These are phyloP conservation scores for Rhizomys pruinosus DNA, from an alignment of 2,113 vertebrate genomes.

Conservation along the genomic window DNA sequence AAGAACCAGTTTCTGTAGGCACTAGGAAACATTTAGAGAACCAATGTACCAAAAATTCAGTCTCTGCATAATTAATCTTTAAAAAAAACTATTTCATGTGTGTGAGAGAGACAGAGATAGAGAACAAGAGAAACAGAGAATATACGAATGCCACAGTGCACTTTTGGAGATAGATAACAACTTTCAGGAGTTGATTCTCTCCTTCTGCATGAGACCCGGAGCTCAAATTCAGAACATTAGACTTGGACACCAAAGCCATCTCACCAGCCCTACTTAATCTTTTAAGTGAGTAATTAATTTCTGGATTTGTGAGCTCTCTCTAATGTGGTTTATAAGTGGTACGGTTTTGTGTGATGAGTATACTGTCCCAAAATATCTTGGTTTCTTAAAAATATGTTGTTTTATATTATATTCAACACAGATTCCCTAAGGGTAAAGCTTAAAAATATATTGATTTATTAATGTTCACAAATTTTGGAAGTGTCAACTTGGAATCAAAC, in stretches of 20 bases:
- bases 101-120: neutral
- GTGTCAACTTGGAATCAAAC: neutral
- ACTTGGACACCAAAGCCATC: neutral
- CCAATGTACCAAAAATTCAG: neutral
- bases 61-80: neutral
- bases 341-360: neutral
- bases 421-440: neutral
- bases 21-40: neutral
- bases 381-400: neutral
- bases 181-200: neutral
- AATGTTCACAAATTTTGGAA: neutral
- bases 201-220: neutral
- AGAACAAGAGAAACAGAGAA: neutral
- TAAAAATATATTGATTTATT: neutral
- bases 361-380: neutral
- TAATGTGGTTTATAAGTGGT: neutral
- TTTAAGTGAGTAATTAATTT: conserved; percentile 48
- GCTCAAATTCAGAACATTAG: too few relatives aligned
- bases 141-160: neutral
- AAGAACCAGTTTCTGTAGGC: conserved; percentile 19
- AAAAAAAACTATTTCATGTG: neutral
- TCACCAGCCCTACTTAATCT: neutral
- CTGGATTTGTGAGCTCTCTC: neutral
- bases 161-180: neutral
- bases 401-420: neutral